These are phyloP conservation scores for Leptodactylus fallax DNA, from an alignment of 2,797 vertebrate genomes.

Conservation along the genomic window DNA sequence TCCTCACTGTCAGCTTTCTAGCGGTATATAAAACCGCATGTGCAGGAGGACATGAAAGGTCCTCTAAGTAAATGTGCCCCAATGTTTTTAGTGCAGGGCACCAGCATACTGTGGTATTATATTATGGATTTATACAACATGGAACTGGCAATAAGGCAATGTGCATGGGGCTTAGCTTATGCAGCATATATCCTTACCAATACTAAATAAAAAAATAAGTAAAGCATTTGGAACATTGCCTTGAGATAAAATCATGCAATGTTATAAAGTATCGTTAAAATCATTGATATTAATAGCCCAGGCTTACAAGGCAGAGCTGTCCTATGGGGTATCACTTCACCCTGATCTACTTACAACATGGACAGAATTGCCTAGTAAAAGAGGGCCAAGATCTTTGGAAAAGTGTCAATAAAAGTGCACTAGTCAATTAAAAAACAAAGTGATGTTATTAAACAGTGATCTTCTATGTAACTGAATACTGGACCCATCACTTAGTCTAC, in stretches of 20 bases:
- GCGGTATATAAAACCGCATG: too few species aligned
- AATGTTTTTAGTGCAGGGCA: too few species aligned
- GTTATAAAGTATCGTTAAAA: neutral
- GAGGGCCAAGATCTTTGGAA: conserved; percentile 49
- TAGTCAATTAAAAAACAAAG: conserved; percentile 48
- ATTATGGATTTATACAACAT: neutral
- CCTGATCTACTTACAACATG: neutral
- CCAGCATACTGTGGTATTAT: neutral
- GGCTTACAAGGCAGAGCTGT: conserved; percentile 20
- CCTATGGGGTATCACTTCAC: neutral
- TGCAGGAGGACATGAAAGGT: too few species aligned
- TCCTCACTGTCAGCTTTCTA: too few species aligned
- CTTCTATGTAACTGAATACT: conserved; percentile 13
- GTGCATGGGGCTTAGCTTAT: neutral
- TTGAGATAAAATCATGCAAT: neutral
- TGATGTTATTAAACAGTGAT: conserved; percentile 43
- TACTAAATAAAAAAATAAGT: neutral
- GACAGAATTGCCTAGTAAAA: neutral
- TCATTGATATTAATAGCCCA: conserved; percentile 2
- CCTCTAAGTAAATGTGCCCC: too few species aligned
- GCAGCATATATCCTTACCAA: neutral
- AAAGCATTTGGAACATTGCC: neutral
- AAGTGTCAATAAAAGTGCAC: conserved; percentile 53
- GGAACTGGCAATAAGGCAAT: neutral
- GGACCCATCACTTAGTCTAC: conserved; percentile 27